A percentile compares a stretch with the other conserved stretches of the same genome.
phyloP scores from a whole-genome alignment of 2,797 vertebrate genomes.

The Leptatherina wallacei region DNA sequence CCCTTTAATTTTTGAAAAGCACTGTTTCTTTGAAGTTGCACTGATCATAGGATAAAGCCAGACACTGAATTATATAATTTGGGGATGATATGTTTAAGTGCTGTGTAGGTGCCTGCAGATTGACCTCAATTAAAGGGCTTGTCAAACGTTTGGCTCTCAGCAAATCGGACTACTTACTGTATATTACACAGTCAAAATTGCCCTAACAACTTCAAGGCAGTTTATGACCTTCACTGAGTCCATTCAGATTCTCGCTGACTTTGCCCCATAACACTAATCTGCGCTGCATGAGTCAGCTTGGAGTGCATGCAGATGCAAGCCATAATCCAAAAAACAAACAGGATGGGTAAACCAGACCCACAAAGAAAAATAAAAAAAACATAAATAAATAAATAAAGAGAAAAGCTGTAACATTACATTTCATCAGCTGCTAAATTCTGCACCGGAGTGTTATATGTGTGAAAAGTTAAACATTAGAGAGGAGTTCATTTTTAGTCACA shows the following conservation, averaged over 20 bases:
- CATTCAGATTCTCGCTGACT: slow-evolving; percentile 74
- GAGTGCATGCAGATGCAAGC: slow-evolving; percentile 59
- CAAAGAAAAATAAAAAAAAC: neutral
- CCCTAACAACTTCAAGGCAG: slow-evolving; percentile 72
- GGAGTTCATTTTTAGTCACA: slow-evolving; percentile 40
- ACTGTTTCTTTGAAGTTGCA: slow-evolving; percentile 47
- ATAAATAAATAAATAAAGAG: neutral
- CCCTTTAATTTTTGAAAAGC: slow-evolving; percentile 4
- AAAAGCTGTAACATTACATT: slow-evolving; percentile 26
- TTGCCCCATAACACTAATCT: slow-evolving; percentile 76
- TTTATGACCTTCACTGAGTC: slow-evolving; percentile 77
- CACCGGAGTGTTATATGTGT: slow-evolving; percentile 27
- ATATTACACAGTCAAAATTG: slow-evolving; percentile 73
- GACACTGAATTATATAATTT: slow-evolving; percentile 48
- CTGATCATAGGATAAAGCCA: slow-evolving; percentile 49
- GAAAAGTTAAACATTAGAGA: slow-evolving; percentile 51
- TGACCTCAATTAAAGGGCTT: slow-evolving; percentile 69
- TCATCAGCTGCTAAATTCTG: slow-evolving; percentile 23
- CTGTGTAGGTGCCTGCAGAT: slow-evolving; percentile 56
- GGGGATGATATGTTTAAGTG: slow-evolving; percentile 56
- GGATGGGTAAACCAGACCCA: slow-evolving; percentile 30
- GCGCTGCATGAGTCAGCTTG: slow-evolving; percentile 73
- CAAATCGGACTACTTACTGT: slow-evolving; percentile 59
- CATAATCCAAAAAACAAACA: slow-evolving; percentile 68
- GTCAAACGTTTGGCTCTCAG: slow-evolving; percentile 52